phyloP scores from a whole-genome alignment of 2,113 vertebrate species.

The Saiga tatarica region DNA sequence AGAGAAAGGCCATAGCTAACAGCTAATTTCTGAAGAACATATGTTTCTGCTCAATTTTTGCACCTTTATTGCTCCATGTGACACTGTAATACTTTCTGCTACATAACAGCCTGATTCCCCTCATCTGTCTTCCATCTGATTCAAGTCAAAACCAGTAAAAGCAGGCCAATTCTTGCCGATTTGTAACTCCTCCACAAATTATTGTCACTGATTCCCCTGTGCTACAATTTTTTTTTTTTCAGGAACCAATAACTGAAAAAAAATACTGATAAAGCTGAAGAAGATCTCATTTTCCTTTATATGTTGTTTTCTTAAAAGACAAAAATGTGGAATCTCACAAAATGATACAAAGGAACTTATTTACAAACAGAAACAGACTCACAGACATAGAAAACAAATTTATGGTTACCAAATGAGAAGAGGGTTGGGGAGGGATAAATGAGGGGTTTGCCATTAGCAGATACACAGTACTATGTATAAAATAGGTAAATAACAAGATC shows the following conservation, averaged over 20 bases:
- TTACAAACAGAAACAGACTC: not conserved
- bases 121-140: constrained; percentile 52
- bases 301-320: not conserved
- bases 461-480: not conserved
- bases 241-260: not conserved
- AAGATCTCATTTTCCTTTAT: constrained; percentile 17
- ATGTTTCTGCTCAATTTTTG: constrained; percentile 55
- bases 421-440: not conserved
- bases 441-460: not conserved
- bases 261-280: not conserved
- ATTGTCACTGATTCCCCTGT: not conserved
- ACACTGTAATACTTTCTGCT: not conserved
- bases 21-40: constrained; percentile 52
- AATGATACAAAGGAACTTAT: not conserved
- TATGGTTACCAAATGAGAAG: not conserved
- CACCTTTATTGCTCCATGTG: constrained; percentile 48
- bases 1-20: constrained; percentile 19
- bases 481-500: not conserved
- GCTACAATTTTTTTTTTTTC: not conserved
- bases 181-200: not conserved
- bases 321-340: not conserved
- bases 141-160: constrained; percentile 36
- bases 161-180: not conserved
- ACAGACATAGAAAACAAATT: not conserved
- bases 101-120: not conserved